phyloP scores from a whole-genome alignment of 2,113 vertebrate species.

The Sphyrna mokarran region DNA sequence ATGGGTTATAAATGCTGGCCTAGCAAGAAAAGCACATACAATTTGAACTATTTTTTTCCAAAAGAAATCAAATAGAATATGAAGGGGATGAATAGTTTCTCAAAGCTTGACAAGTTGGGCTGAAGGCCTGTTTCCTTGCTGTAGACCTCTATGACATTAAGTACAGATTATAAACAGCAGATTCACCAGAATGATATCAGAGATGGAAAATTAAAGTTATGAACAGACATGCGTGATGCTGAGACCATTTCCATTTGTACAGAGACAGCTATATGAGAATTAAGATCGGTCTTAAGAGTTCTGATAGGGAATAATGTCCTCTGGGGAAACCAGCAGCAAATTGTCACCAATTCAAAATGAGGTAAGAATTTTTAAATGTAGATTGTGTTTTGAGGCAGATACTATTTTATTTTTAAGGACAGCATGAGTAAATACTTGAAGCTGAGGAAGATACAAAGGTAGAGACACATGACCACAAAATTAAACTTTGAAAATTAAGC shows the following conservation, averaged over 20 bases:
- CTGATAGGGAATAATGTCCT: not conserved
- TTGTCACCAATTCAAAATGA: not conserved
- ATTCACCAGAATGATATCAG: not conserved
- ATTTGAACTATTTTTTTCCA: no score
- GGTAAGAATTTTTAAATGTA: not conserved
- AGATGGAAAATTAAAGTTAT: no score
- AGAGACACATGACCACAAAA: not conserved
- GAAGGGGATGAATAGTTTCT: no score
- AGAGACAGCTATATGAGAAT: not conserved
- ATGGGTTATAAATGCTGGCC: no score
- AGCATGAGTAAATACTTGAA: not conserved
- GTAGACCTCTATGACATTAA: not conserved
- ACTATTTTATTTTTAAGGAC: not conserved
- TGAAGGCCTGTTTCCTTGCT: no score
- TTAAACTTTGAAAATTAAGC: not conserved
- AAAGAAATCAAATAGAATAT: no score
- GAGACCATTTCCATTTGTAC: not conserved
- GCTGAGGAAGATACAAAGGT: not conserved
- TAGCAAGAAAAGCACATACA: no score
- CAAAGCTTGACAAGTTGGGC: no score
- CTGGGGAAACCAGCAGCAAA: not conserved
- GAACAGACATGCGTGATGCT: not conserved
- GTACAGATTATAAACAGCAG: not conserved
- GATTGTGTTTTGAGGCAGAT: not conserved
- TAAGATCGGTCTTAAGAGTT: not conserved